Evolutionary conservation across 2,888 invertebrate genomes (phyloP), one percentile per base, ranked within the genome.

Genomic region (Tenthredo amoena): DNA sequence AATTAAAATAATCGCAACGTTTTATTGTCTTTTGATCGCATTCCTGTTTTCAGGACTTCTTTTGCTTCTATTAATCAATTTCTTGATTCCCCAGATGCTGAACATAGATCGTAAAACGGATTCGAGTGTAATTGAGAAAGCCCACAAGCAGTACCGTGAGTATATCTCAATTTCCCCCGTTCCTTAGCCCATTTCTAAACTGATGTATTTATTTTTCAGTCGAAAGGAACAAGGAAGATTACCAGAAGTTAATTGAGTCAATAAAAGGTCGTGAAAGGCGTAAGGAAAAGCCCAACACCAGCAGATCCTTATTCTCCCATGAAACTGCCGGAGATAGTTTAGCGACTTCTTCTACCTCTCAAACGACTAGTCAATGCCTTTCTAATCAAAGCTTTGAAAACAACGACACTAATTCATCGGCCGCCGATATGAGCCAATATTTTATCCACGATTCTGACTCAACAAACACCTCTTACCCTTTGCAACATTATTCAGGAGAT

Each of bases 91-190:
- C 10, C 86, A 92, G 92, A 91, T 88, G 87, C 87, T 92, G 31
- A 89, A 92, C 87, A 86, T 93, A 2, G 91, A 92, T 85, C 91
- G 91, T 87, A 93, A 93, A 86, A 90, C 92, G 4, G 93, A 93
- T 88, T 90, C 92, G 79, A 92, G 92, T 86, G 79, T 91, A 7
- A 94, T 94, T 86, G 94, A 94, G 85, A 90, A 92, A 74, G 93
- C 92, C 58, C 92, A 94, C 79, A 92, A 92, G 85, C 91, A 93
- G 86, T 94, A 94, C 89, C 88, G 93, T 94, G 90, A 91, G 92
- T 92, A 85, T 72, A 55, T 55, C n/a, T 55, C 55, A 55, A 55
- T 55, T 55, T 55, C n/a, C 7, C 55, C 77, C 76, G 34, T 26
- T 55, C 26, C 26, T 12, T 26, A 58, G 18, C 34, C 0, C 18